Percentiles rank a stretch among this genome's conserved stretches.
These are phyloP conservation scores for Lamellibrachia luymesi DNA, from an alignment of 1,140 invertebrate species.

Conservation along the genomic window DNA sequence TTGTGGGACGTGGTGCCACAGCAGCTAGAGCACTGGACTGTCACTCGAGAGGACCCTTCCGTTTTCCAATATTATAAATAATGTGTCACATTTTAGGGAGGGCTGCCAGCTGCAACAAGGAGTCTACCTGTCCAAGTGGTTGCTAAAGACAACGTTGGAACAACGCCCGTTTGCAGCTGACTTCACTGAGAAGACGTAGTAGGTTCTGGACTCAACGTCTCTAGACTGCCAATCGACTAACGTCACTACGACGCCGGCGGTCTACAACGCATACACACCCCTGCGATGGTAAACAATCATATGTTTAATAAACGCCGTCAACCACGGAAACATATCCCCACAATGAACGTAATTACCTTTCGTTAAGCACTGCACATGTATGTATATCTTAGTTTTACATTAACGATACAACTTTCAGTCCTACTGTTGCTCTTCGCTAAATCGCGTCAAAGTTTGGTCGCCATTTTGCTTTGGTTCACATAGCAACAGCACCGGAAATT, in stretches of 20 bases:
- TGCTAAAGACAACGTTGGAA: neutral
- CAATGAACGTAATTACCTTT: neutral
- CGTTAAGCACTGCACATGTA: neutral
- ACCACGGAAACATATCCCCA: neutral
- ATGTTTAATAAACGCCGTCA: neutral
- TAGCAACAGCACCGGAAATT: neutral
- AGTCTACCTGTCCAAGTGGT: neutral
- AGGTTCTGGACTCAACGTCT: neutral
- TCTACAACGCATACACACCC: too few species aligned
- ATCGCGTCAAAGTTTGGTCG: neutral
- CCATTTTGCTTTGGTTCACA: neutral
- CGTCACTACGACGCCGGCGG: too few species aligned
- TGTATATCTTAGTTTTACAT: neutral
- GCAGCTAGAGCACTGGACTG: too few species aligned
- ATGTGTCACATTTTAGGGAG: neutral
- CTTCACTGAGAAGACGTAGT: neutral
- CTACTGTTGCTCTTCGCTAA: neutral
- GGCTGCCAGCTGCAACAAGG: neutral
- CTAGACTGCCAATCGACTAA: too few species aligned
- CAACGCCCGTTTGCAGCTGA: neutral
- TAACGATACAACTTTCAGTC: neutral
- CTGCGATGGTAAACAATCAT: too few species aligned
- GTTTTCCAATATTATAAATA: neutral
- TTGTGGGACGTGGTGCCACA: too few species aligned
- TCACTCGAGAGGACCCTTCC: too few species aligned